A percentile compares a stretch with the other conserved stretches of the same genome.
These are phyloP conservation scores for Lacerta bilineata DNA, from an alignment of 2,797 vertebrate genomes.

Conservation along the genomic window DNA sequence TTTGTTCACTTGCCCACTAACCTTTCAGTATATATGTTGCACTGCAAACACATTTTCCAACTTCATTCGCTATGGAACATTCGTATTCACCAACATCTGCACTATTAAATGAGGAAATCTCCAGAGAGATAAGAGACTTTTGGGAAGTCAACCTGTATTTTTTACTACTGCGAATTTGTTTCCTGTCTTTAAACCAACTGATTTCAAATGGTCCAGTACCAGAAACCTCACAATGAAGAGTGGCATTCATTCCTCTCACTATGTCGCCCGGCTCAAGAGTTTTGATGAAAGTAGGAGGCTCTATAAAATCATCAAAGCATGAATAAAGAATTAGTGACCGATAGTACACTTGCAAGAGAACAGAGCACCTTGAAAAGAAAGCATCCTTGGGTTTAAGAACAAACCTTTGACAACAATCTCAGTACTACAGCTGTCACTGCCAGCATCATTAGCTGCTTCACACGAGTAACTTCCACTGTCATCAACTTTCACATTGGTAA, in stretches of 20 bases:
- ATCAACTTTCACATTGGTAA: constrained; percentile 86
- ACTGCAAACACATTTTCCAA: constrained; percentile 91
- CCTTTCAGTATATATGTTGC: constrained; percentile 94
- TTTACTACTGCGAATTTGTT: constrained; percentile 88
- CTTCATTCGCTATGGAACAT: constrained; percentile 94
- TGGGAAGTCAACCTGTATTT: constrained; percentile 91
- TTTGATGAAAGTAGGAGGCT: constrained; percentile 93
- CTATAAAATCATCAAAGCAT: constrained; percentile 83
- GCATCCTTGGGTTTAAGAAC: constrained; percentile 68
- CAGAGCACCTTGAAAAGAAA: constrained; percentile 41
- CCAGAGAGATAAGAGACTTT: constrained; percentile 88
- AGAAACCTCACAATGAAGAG: constrained; percentile 91
- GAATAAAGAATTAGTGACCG: constrained; percentile 58
- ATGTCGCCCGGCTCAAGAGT: constrained; percentile 91
- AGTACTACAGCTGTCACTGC: constrained; percentile 92
- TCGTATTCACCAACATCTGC: constrained; percentile 95
- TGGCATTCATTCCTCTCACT: constrained; percentile 88
- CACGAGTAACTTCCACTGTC: constrained; percentile 95
- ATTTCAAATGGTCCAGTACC: constrained; percentile 97
- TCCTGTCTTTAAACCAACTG: constrained; percentile 97
- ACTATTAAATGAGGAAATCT: constrained; percentile 94
- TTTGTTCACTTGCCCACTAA: constrained; percentile 79
- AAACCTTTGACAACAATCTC: constrained; percentile 95
- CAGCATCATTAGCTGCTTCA: constrained; percentile 93
- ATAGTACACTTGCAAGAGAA: neutral